These are phyloP conservation scores for Anaspis maculata DNA, from an alignment of 2,888 invertebrate genomes.

Conservation along the genomic window DNA sequence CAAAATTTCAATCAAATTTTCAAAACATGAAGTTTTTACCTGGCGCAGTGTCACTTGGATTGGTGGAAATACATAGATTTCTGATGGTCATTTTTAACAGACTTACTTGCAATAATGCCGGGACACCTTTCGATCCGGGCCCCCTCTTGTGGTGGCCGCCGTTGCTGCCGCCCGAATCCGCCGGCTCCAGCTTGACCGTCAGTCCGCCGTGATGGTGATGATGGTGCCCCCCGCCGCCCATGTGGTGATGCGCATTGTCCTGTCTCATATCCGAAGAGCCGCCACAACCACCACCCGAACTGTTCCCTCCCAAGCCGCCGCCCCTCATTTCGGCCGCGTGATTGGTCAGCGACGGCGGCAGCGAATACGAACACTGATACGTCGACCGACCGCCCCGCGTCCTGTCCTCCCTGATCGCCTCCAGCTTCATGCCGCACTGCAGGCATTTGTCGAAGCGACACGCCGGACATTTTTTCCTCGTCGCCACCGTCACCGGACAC, in stretches of 20 bases:
- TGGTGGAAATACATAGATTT: background rate
- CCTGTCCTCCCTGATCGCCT: constrained; percentile 92
- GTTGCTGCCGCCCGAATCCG: constrained; percentile 41
- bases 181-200: constrained; percentile 47
- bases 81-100: too few species aligned
- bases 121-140: constrained; percentile 44
- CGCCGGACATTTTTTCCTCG: constrained; percentile 93
- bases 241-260: too few species aligned
- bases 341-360: constrained; percentile 57
- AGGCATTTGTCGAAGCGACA: constrained; percentile 95
- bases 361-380: constrained; percentile 88
- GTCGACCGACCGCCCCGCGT: constrained; percentile 93
- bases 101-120: constrained; percentile 60
- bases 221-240: constrained; percentile 13
- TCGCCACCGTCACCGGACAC: constrained; percentile 88
- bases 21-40: too few species aligned
- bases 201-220: constrained; percentile 29
- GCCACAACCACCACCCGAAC: too few species aligned
- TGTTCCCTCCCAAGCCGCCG: too few species aligned
- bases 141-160: constrained; percentile 28
- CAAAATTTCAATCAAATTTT: too few species aligned
- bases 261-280: constrained; percentile 44
- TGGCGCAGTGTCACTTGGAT: too few species aligned
- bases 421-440: constrained; percentile 92
- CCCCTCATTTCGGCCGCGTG: constrained; percentile 44